phyloP scores from a whole-genome alignment of 2,888 invertebrate genomes.

The Eucera pruinosa region DNA sequence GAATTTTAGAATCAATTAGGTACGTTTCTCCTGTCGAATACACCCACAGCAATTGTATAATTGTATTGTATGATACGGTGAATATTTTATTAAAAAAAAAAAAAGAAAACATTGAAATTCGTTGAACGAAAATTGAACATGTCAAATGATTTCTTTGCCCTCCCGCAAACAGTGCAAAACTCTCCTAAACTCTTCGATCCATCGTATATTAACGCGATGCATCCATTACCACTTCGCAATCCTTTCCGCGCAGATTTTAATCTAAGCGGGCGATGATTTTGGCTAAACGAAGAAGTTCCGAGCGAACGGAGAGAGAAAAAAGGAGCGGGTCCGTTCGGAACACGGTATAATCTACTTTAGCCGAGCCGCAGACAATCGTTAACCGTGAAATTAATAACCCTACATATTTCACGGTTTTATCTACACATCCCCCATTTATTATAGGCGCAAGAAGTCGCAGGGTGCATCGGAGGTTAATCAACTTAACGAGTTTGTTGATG shows the following conservation, averaged over 20 bases:
- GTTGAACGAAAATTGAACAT: no score
- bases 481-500: conserved; percentile 64
- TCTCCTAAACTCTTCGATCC: no score
- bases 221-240: not conserved
- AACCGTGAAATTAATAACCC: conserved; percentile 58
- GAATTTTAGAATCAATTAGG: no score
- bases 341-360: conserved; percentile 33
- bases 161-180: no score
- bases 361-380: conserved; percentile 46
- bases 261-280: conserved; percentile 15
- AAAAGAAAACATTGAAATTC: no score
- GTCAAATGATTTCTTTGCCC: no score
- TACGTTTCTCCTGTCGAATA: no score
- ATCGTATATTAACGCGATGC: no score
- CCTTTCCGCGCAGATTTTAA: not conserved
- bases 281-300: not conserved
- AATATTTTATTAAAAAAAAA: no score
- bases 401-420: conserved; percentile 63
- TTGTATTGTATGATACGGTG: no score
- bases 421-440: conserved; percentile 59
- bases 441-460: conserved; percentile 58
- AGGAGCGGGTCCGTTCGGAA: not conserved
- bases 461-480: conserved; percentile 63
- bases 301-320: not conserved
- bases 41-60: no score